A percentile compares a stretch with the other conserved stretches of the same genome.
Conservation (phyloP, 2,113 vertebrate genomes). For the Poecile atricapillus region DNA sequence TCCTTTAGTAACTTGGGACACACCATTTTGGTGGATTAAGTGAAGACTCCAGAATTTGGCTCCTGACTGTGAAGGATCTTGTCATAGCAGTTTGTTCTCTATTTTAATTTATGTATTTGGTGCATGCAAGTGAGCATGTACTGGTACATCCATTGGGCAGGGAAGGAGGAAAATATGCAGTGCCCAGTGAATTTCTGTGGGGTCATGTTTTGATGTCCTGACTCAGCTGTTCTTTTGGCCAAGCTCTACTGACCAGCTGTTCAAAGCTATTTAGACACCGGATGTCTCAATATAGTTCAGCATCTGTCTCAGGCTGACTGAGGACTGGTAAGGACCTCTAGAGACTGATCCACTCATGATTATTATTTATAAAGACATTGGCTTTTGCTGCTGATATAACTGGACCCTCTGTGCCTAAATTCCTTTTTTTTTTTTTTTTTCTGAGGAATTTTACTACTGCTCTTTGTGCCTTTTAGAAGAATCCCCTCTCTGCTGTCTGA, state of each 20-base stretch:
- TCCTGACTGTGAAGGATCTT: neutral
- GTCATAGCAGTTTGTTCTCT: accelerated
- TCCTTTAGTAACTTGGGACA: neutral
- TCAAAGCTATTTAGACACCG: neutral
- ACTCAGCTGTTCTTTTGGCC: neutral
- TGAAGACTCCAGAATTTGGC: neutral
- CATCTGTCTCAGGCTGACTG: neutral
- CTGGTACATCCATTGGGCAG: neutral
- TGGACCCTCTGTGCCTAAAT: neutral
- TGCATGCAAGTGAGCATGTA: neutral
- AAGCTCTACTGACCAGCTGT: neutral
- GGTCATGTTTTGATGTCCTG: neutral
- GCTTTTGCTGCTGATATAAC: neutral
- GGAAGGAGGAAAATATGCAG: neutral
- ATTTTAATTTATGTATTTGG: neutral
- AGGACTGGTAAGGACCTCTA: neutral
- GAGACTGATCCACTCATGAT: neutral
- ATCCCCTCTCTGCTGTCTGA: neutral
- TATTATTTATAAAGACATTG: neutral
- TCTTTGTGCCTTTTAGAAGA: neutral
- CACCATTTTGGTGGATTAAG: neutral
- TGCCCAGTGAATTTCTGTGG: neutral
- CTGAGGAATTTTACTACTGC: neutral
- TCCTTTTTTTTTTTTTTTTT: neutral
- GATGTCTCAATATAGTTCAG: neutral